Evolutionary conservation across 2,888 invertebrate genomes (phyloP), one percentile per base, ranked within the genome.

Genomic region (Lamproptera curius): DNA sequence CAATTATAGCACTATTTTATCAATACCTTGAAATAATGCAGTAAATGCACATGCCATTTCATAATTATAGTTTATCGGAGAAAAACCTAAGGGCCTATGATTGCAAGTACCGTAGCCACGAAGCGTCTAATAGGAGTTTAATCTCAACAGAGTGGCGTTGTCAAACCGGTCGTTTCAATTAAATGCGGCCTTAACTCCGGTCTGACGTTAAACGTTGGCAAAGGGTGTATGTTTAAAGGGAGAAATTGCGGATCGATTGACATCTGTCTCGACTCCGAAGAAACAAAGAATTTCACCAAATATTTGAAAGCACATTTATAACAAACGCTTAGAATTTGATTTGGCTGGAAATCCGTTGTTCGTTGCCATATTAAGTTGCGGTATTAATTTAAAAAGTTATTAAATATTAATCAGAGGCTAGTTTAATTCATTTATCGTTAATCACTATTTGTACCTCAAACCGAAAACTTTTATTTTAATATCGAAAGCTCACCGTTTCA

Each of bases 91-190:
- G 40, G 28, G 37, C 37, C 39, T 37, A 28, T 40, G 49, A 55
- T 53, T 46, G 42, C 42, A 37, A 48, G 40, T 42, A 53, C 50
- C 52, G 50, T 51, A 54, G 36, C 49, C 20, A 52, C 40, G 43
- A 54, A 62, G 60, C 58, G 53, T 51, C 46, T 71, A 75, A 67
- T 70, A 70, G 66, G 63, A 65, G 62, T 67, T 69, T 59, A 67
- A 65, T 62, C 61, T 59, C 57, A 52, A 46, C 56, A 58, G 58
- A 54, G 20, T 20, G 3, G 6, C 61, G 59, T 56, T 36, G 37
- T 40, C 43, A 50, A 46, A 55, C 60, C 57, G 53, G 54, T 61
- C 52, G 53, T 28, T 58, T 59, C 65, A 66, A 73, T 73, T 72
- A 71, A 61, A 55, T 54, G 26, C 42, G 54, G 58, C 61, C 61